Base-by-base conservation (phyloP, 2,888 invertebrate species). In the Hyppa rectilinea region DNA sequence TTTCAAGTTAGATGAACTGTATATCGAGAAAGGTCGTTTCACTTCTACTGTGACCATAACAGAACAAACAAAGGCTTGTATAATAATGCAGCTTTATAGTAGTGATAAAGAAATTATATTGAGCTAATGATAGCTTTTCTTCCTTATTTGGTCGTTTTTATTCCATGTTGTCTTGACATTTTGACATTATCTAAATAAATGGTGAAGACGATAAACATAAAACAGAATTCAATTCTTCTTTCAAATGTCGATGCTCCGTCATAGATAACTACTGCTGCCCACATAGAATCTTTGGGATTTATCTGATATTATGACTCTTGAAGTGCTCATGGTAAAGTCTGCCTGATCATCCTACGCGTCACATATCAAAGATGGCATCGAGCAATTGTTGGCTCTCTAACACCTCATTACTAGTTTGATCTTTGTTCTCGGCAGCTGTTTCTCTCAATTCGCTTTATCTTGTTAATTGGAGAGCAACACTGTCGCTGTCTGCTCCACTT, bases 401-500 rank as follows among this genome's bases (percentile, higher is more conserved):
- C 86, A 85, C 84, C 87, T 88, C 85, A 88, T 88, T 87, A 85
- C 80, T 81, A 78, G 74, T 82, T 82, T 78, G 81, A 82, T 85
- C 74, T 82, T 87, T 85, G 84, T 86, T 84, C 83, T 85, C 81
- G 85, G 83, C 89, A 87, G 90, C 86, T 87, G 87, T 89, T 86
- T 86, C 86, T 85, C 88, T 88, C 87, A 88, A 89, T 90, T 87
- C 90, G 80, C 84, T 88, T 86, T 87, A 87, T 91, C 89, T 92
- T 88, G 91, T 92, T 92, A 92, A 92, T 92, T 92, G 91, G 90
- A 89, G 88, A 87, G 76, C 86, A 82, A 74, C 77, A 81, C 83
- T 88, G 88, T 88, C 88, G 85, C 78, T 83, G 78, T 71, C 86
- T 89, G 91, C 91, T 91, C 93, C 83, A 92, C 89, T 92, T 91